Evolutionary conservation across 2,113 vertebrate species (phyloP).

Genomic region (Spilogale gracilis): DNA sequence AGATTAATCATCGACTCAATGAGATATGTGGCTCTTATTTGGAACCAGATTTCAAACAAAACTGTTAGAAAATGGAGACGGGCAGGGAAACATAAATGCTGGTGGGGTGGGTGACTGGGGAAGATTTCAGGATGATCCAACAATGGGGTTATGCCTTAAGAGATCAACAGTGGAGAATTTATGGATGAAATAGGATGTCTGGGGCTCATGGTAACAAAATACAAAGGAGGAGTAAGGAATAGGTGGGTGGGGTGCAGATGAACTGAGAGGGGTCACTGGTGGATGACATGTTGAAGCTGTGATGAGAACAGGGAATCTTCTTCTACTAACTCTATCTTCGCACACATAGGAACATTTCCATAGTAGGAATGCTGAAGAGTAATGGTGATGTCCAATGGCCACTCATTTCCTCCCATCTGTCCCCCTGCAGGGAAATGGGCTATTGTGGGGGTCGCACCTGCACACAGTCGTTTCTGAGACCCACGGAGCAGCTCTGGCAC

Average conservation of each 20-base stretch:
- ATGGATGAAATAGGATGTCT: neutral
- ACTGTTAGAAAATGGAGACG: neutral
- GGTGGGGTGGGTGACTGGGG: neutral
- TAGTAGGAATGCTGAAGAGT: neutral
- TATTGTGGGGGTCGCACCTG: neutral
- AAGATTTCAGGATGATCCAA: neutral
- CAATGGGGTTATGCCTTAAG: accelerated
- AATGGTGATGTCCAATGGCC: neutral
- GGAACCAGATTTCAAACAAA: slow-evolving; percentile 10
- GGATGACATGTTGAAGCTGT: neutral
- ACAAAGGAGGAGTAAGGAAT: neutral
- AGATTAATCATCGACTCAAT: neutral
- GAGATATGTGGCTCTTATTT: neutral
- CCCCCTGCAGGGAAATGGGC: neutral
- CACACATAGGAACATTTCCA: neutral
- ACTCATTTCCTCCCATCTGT: neutral
- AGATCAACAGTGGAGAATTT: neutral
- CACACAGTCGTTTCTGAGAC: neutral
- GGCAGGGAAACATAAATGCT: neutral
- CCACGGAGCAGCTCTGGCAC: neutral
- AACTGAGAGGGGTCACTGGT: neutral
- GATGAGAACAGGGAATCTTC: neutral
- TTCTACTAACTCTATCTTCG: neutral
- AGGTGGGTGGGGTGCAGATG: too few species aligned
- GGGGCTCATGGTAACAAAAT: neutral